Evolutionary conservation across 2,113 vertebrate species (phyloP), one percentile per base, ranked within the genome.

Genomic region (Edolisoma coerulescens): DNA sequence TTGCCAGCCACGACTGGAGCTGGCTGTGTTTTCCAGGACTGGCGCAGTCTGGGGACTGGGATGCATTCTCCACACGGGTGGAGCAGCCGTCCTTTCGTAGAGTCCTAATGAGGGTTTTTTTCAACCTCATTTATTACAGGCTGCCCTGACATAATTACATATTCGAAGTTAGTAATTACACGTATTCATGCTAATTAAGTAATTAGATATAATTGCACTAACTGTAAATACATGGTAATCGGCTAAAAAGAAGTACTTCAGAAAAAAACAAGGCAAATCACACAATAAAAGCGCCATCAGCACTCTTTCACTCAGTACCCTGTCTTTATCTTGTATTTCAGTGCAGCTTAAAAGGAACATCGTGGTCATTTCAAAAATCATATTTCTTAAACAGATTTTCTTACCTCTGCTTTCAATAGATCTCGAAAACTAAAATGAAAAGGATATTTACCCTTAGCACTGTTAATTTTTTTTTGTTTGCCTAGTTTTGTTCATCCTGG

Each of bases 221-320:
- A 96, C 96, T 97, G 97, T 98, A 98, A 98, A 98, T 97, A 98
- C 91, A 87, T 84, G 83, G 91, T 97, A 97, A 97, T 97, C 76
- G 96, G 85, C 96, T 96, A 97, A 97, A 97, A 95, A 96, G 94
- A 97, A 93, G 87, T 95, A 96, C 96, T 96, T 96, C 77, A 80
- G 94, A 67, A 93, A 96, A 94, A 97, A 95, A 85, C 91, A 95
- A 96, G 93, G 83, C 91, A 95, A 95, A 96, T 95, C 90, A 91
- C 83, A 96, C 92, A 93, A 94, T 93, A 95, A 95, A 97, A 95
- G 90, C 35, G 1, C 92, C 89, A 96, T 95, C 95, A 95, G 76
- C 67, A 77, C 73, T 93, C 93, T 96, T 90, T 96, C 92, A 92
- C 63, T 84, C 79, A 44, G 47, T 75, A 81, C 79, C 61, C 80